Percentiles rank a stretch among this genome's conserved stretches.
Conservation (phyloP, 1,140 invertebrate genomes). For the Drosophila eugracilis region DNA sequence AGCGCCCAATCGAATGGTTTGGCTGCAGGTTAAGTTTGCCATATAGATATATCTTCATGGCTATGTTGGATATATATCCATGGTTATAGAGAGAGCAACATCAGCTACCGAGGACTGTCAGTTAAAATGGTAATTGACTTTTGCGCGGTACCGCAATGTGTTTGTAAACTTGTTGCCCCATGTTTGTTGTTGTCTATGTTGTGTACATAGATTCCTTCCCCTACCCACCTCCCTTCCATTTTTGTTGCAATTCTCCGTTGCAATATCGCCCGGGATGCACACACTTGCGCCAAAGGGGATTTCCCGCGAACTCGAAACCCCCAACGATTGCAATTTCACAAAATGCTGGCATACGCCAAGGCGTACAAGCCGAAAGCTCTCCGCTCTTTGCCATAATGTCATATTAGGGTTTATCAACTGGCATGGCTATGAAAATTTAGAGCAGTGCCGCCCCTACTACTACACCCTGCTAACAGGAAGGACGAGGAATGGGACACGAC, state of each 20-base stretch:
- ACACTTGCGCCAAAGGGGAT: conserved; percentile 6
- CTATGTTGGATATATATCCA: conserved; percentile 30
- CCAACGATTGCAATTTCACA: conserved; percentile 67
- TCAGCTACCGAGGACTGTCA: conserved; percentile 51
- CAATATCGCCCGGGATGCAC: conserved; percentile 65
- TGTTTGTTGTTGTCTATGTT: conserved; percentile 54
- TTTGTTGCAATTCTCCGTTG: conserved; percentile 32
- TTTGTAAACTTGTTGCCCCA: conserved; percentile 81
- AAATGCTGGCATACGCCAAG: conserved; percentile 77
- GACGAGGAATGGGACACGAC: conserved; percentile 8
- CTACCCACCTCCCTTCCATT: no score
- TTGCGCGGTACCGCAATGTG: conserved; percentile 79
- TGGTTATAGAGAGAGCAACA: conserved; percentile 13
- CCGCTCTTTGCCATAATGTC: conserved; percentile 62
- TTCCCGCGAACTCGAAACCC: conserved; percentile 44
- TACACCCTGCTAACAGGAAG: conserved; percentile 10
- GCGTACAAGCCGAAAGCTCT: conserved; percentile 29
- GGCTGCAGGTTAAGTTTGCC: conserved; percentile 41
- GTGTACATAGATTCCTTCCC: not conserved
- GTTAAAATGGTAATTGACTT: conserved; percentile 82
- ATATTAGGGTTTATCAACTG: conserved; percentile 82
- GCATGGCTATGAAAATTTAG: conserved; percentile 77
- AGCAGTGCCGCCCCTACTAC: conserved; percentile 34
- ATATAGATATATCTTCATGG: conserved; percentile 38
- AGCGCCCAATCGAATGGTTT: conserved; percentile 18